Evolutionary conservation across 2,113 vertebrate genomes (phyloP), one percentile per base, ranked within the genome.

Genomic region (Aptenodytes patagonicus): DNA sequence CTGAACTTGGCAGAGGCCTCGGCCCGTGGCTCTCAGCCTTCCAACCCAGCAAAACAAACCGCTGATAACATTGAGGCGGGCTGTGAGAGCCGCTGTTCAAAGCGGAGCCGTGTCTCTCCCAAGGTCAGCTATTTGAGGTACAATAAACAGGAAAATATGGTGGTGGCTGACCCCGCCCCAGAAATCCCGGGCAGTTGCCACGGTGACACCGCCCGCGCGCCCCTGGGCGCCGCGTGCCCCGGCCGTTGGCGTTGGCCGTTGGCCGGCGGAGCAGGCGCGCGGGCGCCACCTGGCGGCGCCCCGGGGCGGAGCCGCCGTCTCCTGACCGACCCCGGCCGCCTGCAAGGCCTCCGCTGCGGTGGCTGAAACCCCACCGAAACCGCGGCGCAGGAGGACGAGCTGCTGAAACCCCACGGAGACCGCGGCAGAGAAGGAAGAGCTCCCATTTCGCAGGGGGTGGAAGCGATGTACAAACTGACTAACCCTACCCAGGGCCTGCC

Each of bases 101-200:
- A 34, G 80, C 71, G 2, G 70, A 5, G 54, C 90, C 6, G 82
- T 8, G 31, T 1, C 92, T 55, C 51, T 82, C 92, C 90, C 96
- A 97, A 95, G 96, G 95, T 95, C 96, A 94, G 90, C 90, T 95
- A 92, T 93, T 94, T 66, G 79, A 70, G 54, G 93, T 32, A 94
- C 91, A 42, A 83, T 18, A 72, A 93, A 91, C 93, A 95, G 96
- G 81, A 95, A 96, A 82, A 64, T 1, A 81, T 68, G 91, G 73
- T 1, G 75, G 11, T 2, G 51, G 9, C 79, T 5, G 12, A 24
- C 32, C 36, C 68, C 87, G 68, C 91, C 91, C 51, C 83, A 38
- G 5, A 18, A 15, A 6, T 2, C 52, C 76, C 40, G 47, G 40
- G 47, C 77, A 7, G 86, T 40, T 49, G 47, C 86, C 70, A 25